These are phyloP conservation scores for Conus canariensis DNA, from an alignment of 2,888 invertebrate species.

Conservation along the genomic window DNA sequence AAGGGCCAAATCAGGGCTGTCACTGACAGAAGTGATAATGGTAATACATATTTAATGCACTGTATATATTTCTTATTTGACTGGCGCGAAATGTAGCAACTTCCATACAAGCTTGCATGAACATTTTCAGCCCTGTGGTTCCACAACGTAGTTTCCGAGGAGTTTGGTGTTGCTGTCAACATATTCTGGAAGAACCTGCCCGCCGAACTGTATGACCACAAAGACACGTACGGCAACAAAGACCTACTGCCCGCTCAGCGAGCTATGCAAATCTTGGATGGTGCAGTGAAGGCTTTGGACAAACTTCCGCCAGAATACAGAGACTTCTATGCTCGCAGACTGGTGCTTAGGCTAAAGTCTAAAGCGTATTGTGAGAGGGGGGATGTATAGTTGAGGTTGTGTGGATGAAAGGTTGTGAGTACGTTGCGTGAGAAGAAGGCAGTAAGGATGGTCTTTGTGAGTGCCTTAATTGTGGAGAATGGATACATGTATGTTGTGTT, in stretches of 20 bases:
- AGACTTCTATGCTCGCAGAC: conserved; percentile 80
- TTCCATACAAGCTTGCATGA: no score
- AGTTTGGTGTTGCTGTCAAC: conserved; percentile 81
- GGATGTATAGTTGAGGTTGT: neutral
- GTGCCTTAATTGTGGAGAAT: neutral
- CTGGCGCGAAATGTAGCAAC: no score
- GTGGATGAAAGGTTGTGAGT: neutral
- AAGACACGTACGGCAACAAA: conserved; percentile 82
- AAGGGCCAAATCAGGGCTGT: no score
- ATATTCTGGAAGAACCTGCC: conserved; percentile 82
- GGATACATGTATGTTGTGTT: neutral
- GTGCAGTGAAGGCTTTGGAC: conserved; percentile 79
- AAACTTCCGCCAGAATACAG: conserved; percentile 80
- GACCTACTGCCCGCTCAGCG: conserved; percentile 80
- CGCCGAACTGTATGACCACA: conserved; percentile 79
- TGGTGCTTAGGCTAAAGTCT: conserved; percentile 75
- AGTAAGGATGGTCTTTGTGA: neutral
- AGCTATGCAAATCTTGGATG: conserved; percentile 79
- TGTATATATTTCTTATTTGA: no score
- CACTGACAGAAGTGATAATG: no score
- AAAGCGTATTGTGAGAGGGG: conserved; percentile 52
- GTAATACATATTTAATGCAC: no score
- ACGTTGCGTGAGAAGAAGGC: neutral
- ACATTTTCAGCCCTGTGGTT: conserved; percentile 81
- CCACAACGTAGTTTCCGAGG: conserved; percentile 81